Evolutionary conservation across 2,888 invertebrate species (phyloP).

Genomic region (Capitulum mitella): DNA sequence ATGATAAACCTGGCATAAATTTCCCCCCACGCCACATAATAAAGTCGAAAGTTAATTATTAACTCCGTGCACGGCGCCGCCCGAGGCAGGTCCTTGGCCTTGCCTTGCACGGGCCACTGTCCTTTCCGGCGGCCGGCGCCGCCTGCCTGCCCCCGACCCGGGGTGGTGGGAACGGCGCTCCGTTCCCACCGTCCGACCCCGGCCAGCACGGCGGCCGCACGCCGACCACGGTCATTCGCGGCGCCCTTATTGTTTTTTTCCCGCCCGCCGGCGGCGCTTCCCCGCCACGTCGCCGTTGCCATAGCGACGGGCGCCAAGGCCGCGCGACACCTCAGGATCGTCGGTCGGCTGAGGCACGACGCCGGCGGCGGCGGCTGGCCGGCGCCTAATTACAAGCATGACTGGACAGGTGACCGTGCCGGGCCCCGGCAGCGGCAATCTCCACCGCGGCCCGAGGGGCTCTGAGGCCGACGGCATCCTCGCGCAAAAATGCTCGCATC

Average conservation of each 20-base stretch:
- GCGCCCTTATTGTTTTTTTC: not conserved
- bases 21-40: too few relatives aligned
- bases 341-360: too few relatives aligned
- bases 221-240: not conserved
- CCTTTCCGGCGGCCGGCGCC: not conserved
- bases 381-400: not conserved
- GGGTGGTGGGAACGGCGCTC: not conserved
- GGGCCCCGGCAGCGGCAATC: not conserved
- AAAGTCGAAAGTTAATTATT: too few relatives aligned
- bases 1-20: too few relatives aligned
- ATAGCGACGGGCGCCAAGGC: not conserved
- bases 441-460: not conserved
- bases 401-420: not conserved
- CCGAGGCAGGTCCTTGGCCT: too few relatives aligned
- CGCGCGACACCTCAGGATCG: not conserved
- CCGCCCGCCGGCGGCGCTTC: not conserved
- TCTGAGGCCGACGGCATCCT: not conserved
- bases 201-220: not conserved
- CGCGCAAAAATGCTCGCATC: not conserved
- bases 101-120: not conserved
- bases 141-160: not conserved
- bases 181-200: not conserved
- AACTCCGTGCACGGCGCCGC: too few relatives aligned
- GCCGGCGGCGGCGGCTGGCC: not conserved
- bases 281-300: not conserved